These are phyloP conservation scores for Nesometra sesokonis DNA, from an alignment of 35 echinoderm and acorn worm species.

Conservation along the genomic window DNA sequence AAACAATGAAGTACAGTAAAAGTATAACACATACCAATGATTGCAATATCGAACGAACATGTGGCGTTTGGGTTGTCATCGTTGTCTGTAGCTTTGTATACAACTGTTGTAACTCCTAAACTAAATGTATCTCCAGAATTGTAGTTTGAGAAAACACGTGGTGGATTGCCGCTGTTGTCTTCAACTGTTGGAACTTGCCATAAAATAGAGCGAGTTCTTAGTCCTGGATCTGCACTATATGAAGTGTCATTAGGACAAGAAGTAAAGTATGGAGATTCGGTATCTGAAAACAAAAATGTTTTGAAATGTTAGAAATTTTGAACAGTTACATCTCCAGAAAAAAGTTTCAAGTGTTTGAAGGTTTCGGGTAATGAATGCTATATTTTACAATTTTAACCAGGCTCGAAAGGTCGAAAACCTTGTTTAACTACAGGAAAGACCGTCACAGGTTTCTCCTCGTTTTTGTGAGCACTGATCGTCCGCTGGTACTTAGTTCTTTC, in stretches of 20 bases:
- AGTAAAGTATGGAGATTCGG: not conserved
- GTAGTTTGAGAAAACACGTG: not conserved
- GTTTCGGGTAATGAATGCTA: too few relatives aligned
- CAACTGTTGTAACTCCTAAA: not conserved
- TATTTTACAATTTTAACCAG: too few relatives aligned
- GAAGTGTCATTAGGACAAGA: not conserved
- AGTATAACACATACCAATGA: not conserved
- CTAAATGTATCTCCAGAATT: not conserved
- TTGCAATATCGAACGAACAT: not conserved
- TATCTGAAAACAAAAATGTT: not conserved
- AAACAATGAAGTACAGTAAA: too few relatives aligned
- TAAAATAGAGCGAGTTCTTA: not conserved
- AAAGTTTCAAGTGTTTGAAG: too few relatives aligned
- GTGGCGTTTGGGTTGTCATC: not conserved
- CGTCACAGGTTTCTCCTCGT: too few relatives aligned
- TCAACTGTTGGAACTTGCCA: not conserved
- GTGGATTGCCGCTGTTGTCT: not conserved
- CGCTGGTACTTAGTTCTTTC: too few relatives aligned
- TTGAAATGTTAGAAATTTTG: too few relatives aligned
- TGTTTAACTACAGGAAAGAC: too few relatives aligned
- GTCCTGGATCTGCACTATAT: not conserved
- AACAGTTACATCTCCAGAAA: too few relatives aligned
- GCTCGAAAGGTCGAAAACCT: too few relatives aligned
- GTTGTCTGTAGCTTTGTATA: not conserved
- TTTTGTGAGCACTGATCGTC: too few relatives aligned